Evolutionary conservation across 2,113 vertebrate species (phyloP), one percentile per base, ranked within the genome.

Genomic region (Ptychochromis oligacanthus): DNA sequence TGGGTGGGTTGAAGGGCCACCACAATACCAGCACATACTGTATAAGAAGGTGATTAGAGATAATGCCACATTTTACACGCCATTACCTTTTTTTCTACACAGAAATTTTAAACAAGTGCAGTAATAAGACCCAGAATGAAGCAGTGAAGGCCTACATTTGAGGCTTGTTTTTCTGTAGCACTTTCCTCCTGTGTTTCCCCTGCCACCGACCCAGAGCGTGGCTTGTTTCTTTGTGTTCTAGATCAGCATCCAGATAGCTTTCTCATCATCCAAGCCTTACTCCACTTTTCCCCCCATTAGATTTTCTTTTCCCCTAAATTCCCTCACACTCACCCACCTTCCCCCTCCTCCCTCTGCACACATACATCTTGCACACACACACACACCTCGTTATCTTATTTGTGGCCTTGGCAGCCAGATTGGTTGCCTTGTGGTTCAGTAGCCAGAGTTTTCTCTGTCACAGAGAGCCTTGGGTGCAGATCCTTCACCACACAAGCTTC

Each of bases 331-430:
- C 87, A 56, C 46, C 40, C 65, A 6, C 65, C 89, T 60, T 81
- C 89, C 79, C 79, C 81, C 82, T 72, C 87, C 81, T 72, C 57
- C 82, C 84, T 78, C 74, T 72, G 24, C 88, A 91, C 90, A 89
- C 90, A 82, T 86, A 79, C 91, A 93, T 92, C 86, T 92, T 85
- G 74, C 93, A 94, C 92, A 93, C 93, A 94, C 93, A 94, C 92
- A 93, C 93, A 94, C 93, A 93, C 93, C 89, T 92, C 88, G 82
- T 94, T 94, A 93, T 94, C 88, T 92, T 92, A 93, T 95, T 95
- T 94, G 93, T 92, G 93, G 92, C 93, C 87, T 94, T 95, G 93
- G 93, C 93, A 94, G 93, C 70, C 91, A 86, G 90, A 92, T 91
- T 91, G 67, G 85, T 91, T 93, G 87, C 93, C 87, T 92, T 94